These are phyloP conservation scores for Danio tinwini DNA, from an alignment of 2,797 vertebrate species.

Conservation along the genomic window DNA sequence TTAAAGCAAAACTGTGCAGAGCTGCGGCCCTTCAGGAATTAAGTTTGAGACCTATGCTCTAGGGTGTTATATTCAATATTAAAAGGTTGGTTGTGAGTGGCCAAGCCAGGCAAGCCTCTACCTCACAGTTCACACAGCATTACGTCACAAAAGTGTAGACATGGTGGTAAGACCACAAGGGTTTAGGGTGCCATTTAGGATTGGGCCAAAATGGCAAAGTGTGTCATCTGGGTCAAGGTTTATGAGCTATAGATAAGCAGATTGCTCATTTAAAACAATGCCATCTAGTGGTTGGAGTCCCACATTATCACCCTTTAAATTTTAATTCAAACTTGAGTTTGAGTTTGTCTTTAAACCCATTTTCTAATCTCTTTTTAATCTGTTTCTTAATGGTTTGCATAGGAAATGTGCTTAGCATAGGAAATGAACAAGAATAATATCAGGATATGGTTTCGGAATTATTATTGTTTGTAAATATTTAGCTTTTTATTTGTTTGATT, in stretches of 20 bases:
- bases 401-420: conserved; percentile 71
- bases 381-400: conserved; percentile 72
- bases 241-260: conserved; percentile 63
- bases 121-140: too few relatives aligned
- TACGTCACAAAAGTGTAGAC: neutral
- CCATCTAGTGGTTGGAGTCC: conserved; percentile 71
- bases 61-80: too few relatives aligned
- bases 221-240: neutral
- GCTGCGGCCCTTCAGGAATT: too few relatives aligned
- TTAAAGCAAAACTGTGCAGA: too few relatives aligned
- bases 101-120: too few relatives aligned
- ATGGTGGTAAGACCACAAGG: too few relatives aligned
- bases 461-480: conserved; percentile 55
- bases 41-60: too few relatives aligned
- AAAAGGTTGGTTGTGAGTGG: too few relatives aligned
- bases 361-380: conserved; percentile 65
- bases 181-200: neutral
- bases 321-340: conserved; percentile 58
- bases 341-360: conserved; percentile 67
- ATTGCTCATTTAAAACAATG: conserved; percentile 65
- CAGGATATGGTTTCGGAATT: conserved; percentile 44
- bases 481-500: neutral
- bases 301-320: conserved; percentile 55
- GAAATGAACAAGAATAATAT: conserved; percentile 48
- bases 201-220: neutral